Evolutionary conservation across 2,797 vertebrate species (phyloP), one percentile per base, ranked within the genome.

Genomic region (Etheostoma perlongum): DNA sequence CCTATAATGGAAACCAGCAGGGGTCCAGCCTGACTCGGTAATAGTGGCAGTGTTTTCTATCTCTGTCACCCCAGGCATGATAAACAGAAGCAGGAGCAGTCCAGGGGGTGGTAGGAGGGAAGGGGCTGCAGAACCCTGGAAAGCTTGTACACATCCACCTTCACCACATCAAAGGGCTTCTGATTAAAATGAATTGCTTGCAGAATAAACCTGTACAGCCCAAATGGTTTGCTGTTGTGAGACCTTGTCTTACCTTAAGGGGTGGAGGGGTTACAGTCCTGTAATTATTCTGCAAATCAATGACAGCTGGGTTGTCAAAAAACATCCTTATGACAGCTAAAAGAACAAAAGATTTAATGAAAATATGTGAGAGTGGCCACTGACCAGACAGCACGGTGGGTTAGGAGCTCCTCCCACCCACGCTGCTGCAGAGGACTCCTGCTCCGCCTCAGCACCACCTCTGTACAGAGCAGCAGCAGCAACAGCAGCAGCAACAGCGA

Each of bases 401-500:
- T 47, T 47, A 18, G 71, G 83, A 85, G 91, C 93, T 93, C 93
- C 93, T 83, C 93, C 93, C 93, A 86, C 89, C 85, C 79, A 67
- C 64, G 72, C 78, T 75, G 91, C 90, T 81, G 93, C 91, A 90
- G 90, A 89, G 84, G 88, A 76, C 63, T 87, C 74, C 74, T 67
- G 75, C 90, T 77, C 80, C 55, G 74, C 75, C 84, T 82, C 87
- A 42, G 11, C 74, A 68, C 82, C 87, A 85, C 85, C 89, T 90
- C 88, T 87, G 82, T 81, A 87, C 88, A 68, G 81, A 47, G 62
- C 67, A 75, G 36, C 78, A 80, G 27, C 74, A 72, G 23, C 59
- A 77, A 58, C 2, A 77, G 49, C 16, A 33, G 60, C 30, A 65
- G 69, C 66, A 67, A 4, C 27, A 27, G 63, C 62, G 73, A 57